Conservation (phyloP, 2,797 vertebrate species). For the Parauchenoglanis ngamensis region DNA sequence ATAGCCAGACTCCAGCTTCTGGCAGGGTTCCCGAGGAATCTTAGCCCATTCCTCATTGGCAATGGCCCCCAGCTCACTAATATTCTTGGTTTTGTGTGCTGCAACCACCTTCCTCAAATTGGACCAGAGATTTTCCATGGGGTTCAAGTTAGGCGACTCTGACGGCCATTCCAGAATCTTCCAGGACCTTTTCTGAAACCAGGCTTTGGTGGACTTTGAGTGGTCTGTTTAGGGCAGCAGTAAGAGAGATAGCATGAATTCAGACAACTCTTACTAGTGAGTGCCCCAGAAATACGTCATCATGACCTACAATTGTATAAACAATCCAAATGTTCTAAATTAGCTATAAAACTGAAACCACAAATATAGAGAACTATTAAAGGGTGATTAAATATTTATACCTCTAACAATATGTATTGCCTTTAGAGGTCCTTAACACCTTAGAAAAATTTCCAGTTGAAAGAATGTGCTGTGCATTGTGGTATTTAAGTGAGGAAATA, state of each 20-base stretch:
- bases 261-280: neutral
- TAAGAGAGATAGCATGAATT: neutral
- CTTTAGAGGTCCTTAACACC: no score
- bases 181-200: no score
- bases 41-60: no score
- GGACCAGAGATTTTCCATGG: no score
- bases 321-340: neutral
- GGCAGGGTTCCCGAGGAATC: no score
- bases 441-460: neutral
- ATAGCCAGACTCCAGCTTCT: no score
- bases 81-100: no score
- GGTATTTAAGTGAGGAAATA: neutral
- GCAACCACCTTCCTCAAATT: no score
- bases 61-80: no score
- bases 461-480: neutral
- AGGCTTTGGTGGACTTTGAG: neutral
- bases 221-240: neutral
- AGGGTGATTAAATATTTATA: neutral
- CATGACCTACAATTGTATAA: neutral
- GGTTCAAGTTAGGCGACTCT: no score
- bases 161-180: no score
- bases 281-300: neutral
- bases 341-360: neutral
- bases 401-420: neutral
- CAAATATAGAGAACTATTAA: neutral